Evolutionary conservation across 2,888 invertebrate genomes (phyloP), one percentile per base, ranked within the genome.

Genomic region (Bombyx huttoni): DNA sequence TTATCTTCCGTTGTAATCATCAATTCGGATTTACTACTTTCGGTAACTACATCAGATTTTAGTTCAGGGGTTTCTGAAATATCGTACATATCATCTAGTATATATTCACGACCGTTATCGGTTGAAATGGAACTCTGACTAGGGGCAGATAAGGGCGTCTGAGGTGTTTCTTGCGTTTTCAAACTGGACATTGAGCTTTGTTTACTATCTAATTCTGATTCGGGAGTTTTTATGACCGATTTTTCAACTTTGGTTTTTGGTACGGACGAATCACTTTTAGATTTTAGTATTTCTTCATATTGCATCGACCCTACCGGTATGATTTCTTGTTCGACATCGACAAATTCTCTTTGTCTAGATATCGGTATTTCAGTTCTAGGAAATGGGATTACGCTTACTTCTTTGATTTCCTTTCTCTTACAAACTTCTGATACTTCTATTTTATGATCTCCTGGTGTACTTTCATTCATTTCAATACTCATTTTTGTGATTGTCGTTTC

Each of bases 71-170:
- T 90, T 76, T 91, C 91, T 47, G 87, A 90, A 63, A 90, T 90
- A 55, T 89, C 89, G 55, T 89, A 89, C 66, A 90, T 86, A 53
- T 91, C 90, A 62, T 91, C 91, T 57, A 92, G 69, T 50, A 91
- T 86, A 60, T 92, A 91, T 74, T 92, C 91, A 58, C 89, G 78
- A 10, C 92, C 92, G 70, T 92, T 91, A 60, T 92, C 91, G 14
- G 91, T 91, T 52, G 91, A 91, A 56, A 92, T 85, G 7, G 92
- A 92, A 65, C 91, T 91, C 71, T 91, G 91, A 64, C 91, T 92
- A 0, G 92, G 92, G 47, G 87, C 89, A 13, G 91, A 91, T 54
- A 90, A 84, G 35, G 91, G 92, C 35, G 91, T 91, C 59, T 90
- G 91, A 6, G 91, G 90, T 3, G 91, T 90, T 9, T 88, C 85